Percentiles rank a stretch among this genome's conserved stretches.
These are phyloP conservation scores for Drosophila biarmipes DNA, from an alignment of 1,140 invertebrate species.

Conservation along the genomic window DNA sequence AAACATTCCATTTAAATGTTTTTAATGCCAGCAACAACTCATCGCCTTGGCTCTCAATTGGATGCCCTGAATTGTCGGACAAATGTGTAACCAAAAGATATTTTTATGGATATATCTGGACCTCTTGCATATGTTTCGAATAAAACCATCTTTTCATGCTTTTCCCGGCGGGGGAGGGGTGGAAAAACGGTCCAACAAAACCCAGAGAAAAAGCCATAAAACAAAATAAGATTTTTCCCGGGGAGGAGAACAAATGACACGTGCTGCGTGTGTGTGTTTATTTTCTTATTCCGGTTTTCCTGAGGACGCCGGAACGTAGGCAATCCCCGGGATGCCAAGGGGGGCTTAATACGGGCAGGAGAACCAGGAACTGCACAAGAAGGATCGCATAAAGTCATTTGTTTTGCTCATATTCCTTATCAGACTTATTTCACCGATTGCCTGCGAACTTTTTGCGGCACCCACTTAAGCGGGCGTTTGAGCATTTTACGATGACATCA, in stretches of 20 bases:
- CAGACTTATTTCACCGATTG: conserved; percentile 39
- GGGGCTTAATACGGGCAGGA: conserved; percentile 6
- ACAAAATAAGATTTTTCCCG: conserved; percentile 63
- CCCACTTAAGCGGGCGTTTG: conserved; percentile 65
- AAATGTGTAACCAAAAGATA: conserved; percentile 51
- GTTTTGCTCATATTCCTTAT: conserved; percentile 38
- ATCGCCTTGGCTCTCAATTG: conserved; percentile 6
- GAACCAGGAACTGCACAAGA: conserved; percentile 20
- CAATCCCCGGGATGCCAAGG: conserved; percentile 2
- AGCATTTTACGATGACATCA: conserved; percentile 62
- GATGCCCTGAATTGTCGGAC: conserved; percentile 23
- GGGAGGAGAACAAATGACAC: conserved; percentile 31
- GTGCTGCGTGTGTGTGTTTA: conserved; percentile 31
- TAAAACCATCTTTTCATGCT: conserved; percentile 51
- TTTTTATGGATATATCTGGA: conserved; percentile 53
- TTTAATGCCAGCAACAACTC: conserved; percentile 7
- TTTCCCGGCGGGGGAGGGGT: conserved; percentile 1
- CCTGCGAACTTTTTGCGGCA: conserved; percentile 42
- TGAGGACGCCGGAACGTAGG: conserved; percentile 23
- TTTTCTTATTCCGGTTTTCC: conserved; percentile 18
- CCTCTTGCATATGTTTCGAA: conserved; percentile 10
- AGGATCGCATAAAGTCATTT: conserved; percentile 25
- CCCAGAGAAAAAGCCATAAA: conserved; percentile 54
- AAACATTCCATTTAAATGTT: conserved; percentile 11
- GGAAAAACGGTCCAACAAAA: conserved; percentile 20